Base-by-base conservation (phyloP, 2,888 invertebrate species). In the Ormyrus thymus region DNA sequence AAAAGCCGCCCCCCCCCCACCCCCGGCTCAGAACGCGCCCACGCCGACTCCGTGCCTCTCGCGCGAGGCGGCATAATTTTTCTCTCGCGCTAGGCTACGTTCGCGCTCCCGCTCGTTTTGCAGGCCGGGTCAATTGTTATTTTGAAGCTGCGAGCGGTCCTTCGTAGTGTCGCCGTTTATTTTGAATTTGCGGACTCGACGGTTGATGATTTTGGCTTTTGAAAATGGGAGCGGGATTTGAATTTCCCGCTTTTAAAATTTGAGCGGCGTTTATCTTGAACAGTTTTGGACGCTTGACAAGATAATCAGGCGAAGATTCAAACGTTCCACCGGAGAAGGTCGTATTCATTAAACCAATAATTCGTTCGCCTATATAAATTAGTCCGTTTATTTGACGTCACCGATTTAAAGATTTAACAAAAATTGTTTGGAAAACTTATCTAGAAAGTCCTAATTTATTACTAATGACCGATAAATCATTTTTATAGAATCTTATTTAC, bases 261-360 rank as follows among this genome's bases (percentile, higher is more conserved):
- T n/a, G 48, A 66, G 45, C 11, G 46, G 48, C 13, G 43, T 7
- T n/a, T 7, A 10, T 43, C 11, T 48, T 45, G 11, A 55, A 56
- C 50, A 64, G 43, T 72, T 77, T 71, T 53, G 15, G 58, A 6
- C 81, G 65, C 81, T 74, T 79, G 75, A 72, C 71, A 79, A 71
- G 76, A 72, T 79, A 76, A 72, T 71, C 65, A 77, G 76, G 81
- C 74, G 79, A 59, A 65, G 70, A 66, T 66, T 69, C 61, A 43
- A 56, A 62, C 29, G 66, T 50, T 77, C 45, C 59, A 51, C 9
- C 10, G 53, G 29, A 75, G 76, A 83, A 84, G 83, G 81, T 83
- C 82, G 76, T 78, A 83, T 85, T 83, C 79, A 83, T 85, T 76
- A 79, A 81, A 75, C 76, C 79, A 82, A 85, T 84, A 80, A 83